A percentile compares a stretch with the other conserved stretches of the same genome.
phyloP scores from a whole-genome alignment of 2,113 vertebrate species.

The Clarias batrachus region DNA sequence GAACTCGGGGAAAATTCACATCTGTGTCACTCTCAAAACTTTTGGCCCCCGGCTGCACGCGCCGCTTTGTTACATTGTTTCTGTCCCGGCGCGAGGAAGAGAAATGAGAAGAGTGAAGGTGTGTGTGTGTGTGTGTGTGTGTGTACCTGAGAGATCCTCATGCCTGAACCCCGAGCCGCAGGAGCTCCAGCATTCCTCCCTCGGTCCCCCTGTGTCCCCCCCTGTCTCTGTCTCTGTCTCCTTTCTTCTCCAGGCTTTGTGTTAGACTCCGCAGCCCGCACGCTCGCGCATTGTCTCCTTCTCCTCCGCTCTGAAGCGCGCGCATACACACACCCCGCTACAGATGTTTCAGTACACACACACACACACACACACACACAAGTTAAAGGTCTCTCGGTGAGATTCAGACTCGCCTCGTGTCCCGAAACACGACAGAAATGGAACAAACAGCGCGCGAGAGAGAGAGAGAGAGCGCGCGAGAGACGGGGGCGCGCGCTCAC shows the following conservation, averaged over 20 bases:
- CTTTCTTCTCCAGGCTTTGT: neutral
- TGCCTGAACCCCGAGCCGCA: neutral
- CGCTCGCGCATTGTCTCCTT: conserved; percentile 3
- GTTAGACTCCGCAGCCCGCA: neutral
- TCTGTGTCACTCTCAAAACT: too few relatives aligned
- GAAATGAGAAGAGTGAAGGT: too few relatives aligned
- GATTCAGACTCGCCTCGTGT: neutral
- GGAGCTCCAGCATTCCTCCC: conserved; percentile 3
- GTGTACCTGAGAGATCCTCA: neutral
- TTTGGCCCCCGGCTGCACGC: too few relatives aligned
- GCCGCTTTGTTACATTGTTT: too few relatives aligned
- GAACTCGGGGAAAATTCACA: too few relatives aligned
- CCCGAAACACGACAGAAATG: neutral
- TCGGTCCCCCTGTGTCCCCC: neutral
- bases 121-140: too few relatives aligned
- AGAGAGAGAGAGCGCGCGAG: neutral
- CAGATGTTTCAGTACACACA: neutral
- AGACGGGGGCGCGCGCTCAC: neutral
- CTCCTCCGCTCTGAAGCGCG: neutral
- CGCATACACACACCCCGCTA: neutral
- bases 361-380: too few relatives aligned
- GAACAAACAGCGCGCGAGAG: neutral
- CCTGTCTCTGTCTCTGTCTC: too few relatives aligned
- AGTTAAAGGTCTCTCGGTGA: too few relatives aligned
- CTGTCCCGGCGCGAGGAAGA: too few relatives aligned